phyloP scores from a whole-genome alignment of 2,888 invertebrate genomes.

The Caenorhabditis drosophilae region DNA sequence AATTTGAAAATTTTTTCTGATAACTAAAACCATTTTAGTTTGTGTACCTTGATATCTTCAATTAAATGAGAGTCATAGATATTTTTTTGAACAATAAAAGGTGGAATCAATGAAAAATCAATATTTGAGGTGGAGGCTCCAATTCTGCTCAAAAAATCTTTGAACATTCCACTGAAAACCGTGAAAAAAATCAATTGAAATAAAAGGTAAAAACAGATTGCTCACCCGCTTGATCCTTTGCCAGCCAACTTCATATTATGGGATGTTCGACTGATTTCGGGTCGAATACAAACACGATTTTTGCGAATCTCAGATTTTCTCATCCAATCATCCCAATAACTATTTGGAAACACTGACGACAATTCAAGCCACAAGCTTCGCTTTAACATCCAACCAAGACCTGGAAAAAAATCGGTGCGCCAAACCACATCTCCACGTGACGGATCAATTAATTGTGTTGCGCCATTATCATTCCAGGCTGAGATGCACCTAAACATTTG shows the following conservation, averaged over 20 bases:
- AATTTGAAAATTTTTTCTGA: too few species aligned
- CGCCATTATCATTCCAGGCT: conserved; percentile 98
- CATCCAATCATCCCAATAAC: conserved; percentile 98
- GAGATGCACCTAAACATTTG: conserved; percentile 79
- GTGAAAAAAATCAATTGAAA: too few species aligned
- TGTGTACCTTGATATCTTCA: too few species aligned
- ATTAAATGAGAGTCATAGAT: conserved; percentile 28
- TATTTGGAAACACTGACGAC: conserved; percentile 85
- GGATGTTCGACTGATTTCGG: conserved; percentile 90
- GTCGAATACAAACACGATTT: conserved; percentile 86
- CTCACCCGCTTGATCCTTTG: conserved; percentile 82
- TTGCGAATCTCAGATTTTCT: conserved; percentile 87
- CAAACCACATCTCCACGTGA: conserved; percentile 78
- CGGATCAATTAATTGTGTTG: conserved; percentile 25
- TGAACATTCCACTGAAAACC: conserved; percentile 59
- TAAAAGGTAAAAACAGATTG: conserved; percentile 32
- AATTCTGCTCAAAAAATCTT: conserved; percentile 59
- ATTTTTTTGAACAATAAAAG: conserved; percentile 83
- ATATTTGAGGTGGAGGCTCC: conserved; percentile 74
- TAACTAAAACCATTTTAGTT: too few species aligned
- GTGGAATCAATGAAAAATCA: conserved; percentile 86
- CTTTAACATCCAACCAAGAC: conserved; percentile 83
- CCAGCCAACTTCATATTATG: conserved; percentile 80
- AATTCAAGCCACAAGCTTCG: conserved; percentile 84
- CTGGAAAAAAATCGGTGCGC: conserved; percentile 97